These are phyloP conservation scores for Plecotus auritus DNA, from an alignment of 2,113 vertebrate species.

Conservation along the genomic window DNA sequence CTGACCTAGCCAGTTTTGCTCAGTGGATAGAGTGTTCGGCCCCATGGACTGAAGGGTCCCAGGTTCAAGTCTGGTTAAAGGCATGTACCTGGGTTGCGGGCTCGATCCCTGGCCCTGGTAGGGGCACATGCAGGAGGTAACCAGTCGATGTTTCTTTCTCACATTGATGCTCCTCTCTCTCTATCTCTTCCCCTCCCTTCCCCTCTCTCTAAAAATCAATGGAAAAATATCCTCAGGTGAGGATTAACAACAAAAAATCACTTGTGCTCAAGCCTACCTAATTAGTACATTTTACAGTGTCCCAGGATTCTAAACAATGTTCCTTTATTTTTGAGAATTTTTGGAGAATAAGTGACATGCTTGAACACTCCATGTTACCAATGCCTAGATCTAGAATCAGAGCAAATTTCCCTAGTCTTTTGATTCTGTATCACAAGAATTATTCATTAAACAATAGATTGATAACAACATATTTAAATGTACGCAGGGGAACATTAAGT, in stretches of 20 bases:
- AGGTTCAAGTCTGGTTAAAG: too few relatives aligned
- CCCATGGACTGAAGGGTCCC: too few relatives aligned
- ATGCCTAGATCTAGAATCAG: neutral
- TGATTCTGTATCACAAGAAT: neutral
- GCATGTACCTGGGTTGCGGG: too few relatives aligned
- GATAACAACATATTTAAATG: neutral
- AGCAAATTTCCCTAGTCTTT: neutral
- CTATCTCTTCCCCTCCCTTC: too few relatives aligned
- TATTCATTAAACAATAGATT: neutral
- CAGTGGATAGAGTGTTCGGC: too few relatives aligned
- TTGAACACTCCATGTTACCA: neutral
- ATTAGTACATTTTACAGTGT: neutral
- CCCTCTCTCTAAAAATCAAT: too few relatives aligned
- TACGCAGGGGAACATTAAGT: neutral
- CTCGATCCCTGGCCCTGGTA: too few relatives aligned
- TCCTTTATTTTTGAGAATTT: conserved; percentile 34
- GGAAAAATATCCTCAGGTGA: too few relatives aligned
- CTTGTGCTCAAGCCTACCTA: neutral
- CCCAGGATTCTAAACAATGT: neutral
- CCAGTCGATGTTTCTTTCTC: too few relatives aligned
- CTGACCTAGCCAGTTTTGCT: neutral
- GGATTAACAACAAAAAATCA: too few relatives aligned
- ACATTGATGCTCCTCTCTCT: too few relatives aligned
- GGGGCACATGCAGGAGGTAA: too few relatives aligned
- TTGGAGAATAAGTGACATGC: neutral